Evolutionary conservation across 2,797 vertebrate genomes (phyloP).

Genomic region (Danionella dracula): DNA sequence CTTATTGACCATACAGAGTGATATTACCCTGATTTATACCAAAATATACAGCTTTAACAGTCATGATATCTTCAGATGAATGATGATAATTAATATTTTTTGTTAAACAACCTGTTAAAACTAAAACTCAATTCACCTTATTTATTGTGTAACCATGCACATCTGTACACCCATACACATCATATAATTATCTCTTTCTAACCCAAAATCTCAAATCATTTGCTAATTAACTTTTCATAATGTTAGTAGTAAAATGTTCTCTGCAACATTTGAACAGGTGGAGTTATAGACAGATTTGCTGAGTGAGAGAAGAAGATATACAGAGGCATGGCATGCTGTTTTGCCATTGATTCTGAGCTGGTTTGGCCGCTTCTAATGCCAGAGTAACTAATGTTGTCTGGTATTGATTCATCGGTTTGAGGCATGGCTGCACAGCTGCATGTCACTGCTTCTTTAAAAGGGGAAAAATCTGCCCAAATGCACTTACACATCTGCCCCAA

Average conservation of each 20-base stretch:
- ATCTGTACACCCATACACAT: too few relatives aligned
- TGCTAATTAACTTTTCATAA: constrained; percentile 1
- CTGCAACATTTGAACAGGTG: background rate
- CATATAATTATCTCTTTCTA: too few relatives aligned
- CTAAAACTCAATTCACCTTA: too few relatives aligned
- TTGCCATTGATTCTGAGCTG: constrained; percentile 59
- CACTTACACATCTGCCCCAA: background rate
- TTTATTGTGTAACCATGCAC: too few relatives aligned
- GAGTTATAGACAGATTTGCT: constrained; percentile 31
- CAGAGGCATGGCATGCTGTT: constrained; percentile 47
- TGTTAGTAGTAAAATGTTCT: background rate
- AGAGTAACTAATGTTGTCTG: constrained; percentile 64
- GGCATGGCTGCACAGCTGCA: constrained; percentile 51
- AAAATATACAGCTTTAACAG: too few relatives aligned
- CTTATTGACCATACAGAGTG: too few relatives aligned
- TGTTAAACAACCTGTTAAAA: too few relatives aligned
- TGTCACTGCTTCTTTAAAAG: constrained; percentile 49
- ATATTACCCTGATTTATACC: too few relatives aligned
- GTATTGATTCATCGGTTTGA: constrained; percentile 61
- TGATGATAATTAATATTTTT: too few relatives aligned
- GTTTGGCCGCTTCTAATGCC: constrained; percentile 52
- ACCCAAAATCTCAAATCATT: too few relatives aligned
- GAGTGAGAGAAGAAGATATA: constrained; percentile 44
- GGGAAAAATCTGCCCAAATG: constrained; percentile 43
- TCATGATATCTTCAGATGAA: too few relatives aligned